These are phyloP conservation scores for Drosophila birchii DNA, from an alignment of 2,888 invertebrate genomes.

Conservation along the genomic window DNA sequence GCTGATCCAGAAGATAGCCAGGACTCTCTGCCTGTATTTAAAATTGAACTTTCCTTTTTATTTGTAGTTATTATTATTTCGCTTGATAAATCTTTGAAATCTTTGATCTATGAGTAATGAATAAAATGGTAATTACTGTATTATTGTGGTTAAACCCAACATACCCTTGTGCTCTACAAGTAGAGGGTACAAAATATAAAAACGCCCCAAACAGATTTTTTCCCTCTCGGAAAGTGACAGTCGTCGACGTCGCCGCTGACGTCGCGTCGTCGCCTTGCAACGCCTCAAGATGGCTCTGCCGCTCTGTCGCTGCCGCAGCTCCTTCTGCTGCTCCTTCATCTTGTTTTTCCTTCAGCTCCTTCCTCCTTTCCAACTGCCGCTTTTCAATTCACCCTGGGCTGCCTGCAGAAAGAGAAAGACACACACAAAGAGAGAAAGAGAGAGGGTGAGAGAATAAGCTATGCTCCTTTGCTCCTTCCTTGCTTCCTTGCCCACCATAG, in stretches of 20 bases:
- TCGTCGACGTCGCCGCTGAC: conserved; percentile 58
- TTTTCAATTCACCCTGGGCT: conserved; percentile 42
- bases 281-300: conserved; percentile 42
- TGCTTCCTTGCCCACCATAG: conserved; percentile 13
- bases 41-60: not conserved
- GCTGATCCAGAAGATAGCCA: not conserved
- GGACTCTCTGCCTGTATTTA: not conserved
- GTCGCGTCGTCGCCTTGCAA: conserved; percentile 51
- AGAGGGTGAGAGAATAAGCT: conserved; percentile 18
- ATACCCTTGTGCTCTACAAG: not conserved
- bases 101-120: no score
- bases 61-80: no score
- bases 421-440: not conserved
- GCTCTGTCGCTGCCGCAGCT: conserved; percentile 12
- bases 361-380: conserved; percentile 16
- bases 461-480: conserved; percentile 1
- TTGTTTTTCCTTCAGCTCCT: conserved; percentile 1
- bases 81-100: no score
- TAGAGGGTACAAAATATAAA: conserved; percentile 13
- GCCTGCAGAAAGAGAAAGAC: conserved; percentile 2
- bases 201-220: conserved; percentile 75
- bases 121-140: not conserved
- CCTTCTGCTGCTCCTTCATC: conserved; percentile 13
- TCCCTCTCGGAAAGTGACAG: conserved; percentile 76
- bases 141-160: not conserved